Evolutionary conservation across 2,888 invertebrate species (phyloP).

Genomic region (Scaptomyza reducta): DNA sequence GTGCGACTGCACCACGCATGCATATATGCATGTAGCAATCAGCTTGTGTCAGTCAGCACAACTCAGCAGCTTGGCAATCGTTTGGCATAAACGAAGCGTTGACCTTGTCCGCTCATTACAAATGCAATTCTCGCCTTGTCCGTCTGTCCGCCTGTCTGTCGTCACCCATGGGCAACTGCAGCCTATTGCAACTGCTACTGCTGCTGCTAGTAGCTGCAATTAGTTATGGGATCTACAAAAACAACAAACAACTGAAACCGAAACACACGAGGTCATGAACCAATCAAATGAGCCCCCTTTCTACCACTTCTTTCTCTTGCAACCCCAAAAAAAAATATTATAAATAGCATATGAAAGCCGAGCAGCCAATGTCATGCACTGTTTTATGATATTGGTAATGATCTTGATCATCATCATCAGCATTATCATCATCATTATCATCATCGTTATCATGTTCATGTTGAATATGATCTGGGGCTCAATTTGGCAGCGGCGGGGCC

Average conservation of each 20-base stretch:
- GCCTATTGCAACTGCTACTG: slow-evolving; percentile 2
- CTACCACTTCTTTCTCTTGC: neutral
- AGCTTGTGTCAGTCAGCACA: slow-evolving; percentile 26
- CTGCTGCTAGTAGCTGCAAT: no score
- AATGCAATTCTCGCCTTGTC: slow-evolving; percentile 53
- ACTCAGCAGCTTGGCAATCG: slow-evolving; percentile 4
- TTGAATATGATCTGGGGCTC: slow-evolving; percentile 10
- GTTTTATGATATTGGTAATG: slow-evolving; percentile 45
- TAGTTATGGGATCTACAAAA: slow-evolving; percentile 37
- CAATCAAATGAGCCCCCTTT: slow-evolving; percentile 27
- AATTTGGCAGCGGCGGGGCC: neutral
- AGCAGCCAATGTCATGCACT: slow-evolving; percentile 41
- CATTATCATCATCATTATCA: neutral
- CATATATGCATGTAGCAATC: slow-evolving; percentile 19
- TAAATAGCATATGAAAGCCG: slow-evolving; percentile 8
- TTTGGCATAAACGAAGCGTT: slow-evolving; percentile 45
- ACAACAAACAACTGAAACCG: slow-evolving; percentile 14
- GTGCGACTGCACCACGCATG: slow-evolving; percentile 13
- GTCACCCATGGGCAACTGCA: slow-evolving; percentile 40
- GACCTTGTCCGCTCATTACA: slow-evolving; percentile 56
- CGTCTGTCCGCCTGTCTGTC: neutral
- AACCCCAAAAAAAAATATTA: neutral
- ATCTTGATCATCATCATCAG: slow-evolving; percentile 29
- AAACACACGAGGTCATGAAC: slow-evolving; percentile 56
- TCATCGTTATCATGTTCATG: neutral